These are phyloP conservation scores for Aurelia coerulea DNA, from an alignment of 30 jellyfish, hydroid and myxozoan species.

Conservation along the genomic window DNA sequence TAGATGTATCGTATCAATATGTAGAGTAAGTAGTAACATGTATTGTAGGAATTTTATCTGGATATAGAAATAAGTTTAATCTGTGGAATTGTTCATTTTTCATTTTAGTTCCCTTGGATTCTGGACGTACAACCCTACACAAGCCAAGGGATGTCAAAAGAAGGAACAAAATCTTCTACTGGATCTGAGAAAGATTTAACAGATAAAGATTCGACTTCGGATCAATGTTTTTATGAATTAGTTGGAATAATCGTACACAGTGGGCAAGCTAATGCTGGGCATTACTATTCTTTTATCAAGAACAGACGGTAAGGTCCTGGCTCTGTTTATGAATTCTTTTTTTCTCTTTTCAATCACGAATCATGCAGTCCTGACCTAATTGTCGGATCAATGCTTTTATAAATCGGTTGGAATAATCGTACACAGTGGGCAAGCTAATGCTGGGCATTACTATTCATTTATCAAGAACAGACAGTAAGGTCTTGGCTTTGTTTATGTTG, in stretches of 20 bases:
- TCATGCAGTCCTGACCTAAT: too few relatives aligned
- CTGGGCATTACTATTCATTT: slow-evolving; percentile 96
- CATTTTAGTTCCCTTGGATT: slow-evolving; percentile 90
- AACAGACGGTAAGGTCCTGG: slow-evolving; percentile 63
- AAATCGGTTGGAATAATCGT: slow-evolving; percentile 96
- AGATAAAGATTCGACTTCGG: slow-evolving; percentile 60
- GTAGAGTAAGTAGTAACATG: too few relatives aligned
- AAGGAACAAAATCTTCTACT: slow-evolving; percentile 49
- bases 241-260: slow-evolving; percentile 98
- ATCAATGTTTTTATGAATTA: slow-evolving; percentile 87
- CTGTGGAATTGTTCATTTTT: not conserved
- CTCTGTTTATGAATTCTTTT: too few relatives aligned
- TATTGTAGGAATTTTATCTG: too few relatives aligned
- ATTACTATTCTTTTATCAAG: slow-evolving; percentile 90
- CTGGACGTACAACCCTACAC: slow-evolving; percentile 97
- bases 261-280: slow-evolving; percentile 99
- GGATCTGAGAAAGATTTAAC: slow-evolving; percentile 67
- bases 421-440: slow-evolving; percentile 98
- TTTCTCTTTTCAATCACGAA: too few relatives aligned
- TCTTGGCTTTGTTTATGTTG: too few relatives aligned
- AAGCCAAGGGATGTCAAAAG: slow-evolving; percentile 78
- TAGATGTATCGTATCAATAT: too few relatives aligned
- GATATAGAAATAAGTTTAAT: not conserved
- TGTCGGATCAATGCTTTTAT: slow-evolving; percentile 74
- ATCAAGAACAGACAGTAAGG: slow-evolving; percentile 83